Percentiles rank a stretch among this genome's conserved stretches.
Conservation (phyloP, 1,140 invertebrate genomes). For the Hylyphantes graminicola region DNA sequence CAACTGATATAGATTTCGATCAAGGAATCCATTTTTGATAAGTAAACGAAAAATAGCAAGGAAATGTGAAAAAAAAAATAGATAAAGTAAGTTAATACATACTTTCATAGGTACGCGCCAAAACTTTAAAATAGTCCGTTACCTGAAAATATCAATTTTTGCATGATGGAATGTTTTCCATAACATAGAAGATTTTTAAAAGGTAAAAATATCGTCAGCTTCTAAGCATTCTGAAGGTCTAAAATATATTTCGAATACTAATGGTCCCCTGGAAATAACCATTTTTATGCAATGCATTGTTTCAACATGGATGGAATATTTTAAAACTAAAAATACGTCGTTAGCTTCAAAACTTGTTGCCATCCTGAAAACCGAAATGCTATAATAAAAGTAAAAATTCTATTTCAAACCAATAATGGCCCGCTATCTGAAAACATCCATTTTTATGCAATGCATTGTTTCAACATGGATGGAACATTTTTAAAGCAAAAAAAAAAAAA, state of each 20-base stretch:
- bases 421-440: neutral
- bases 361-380: neutral
- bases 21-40: too few relatives aligned
- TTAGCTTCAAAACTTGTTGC: conserved; percentile 21
- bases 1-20: too few relatives aligned
- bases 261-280: neutral
- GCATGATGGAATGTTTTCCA: neutral
- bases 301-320: neutral
- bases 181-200: neutral
- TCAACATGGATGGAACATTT: neutral
- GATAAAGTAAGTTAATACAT: too few relatives aligned
- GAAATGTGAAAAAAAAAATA: too few relatives aligned
- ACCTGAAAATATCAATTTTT: too few relatives aligned
- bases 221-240: neutral
- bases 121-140: too few relatives aligned
- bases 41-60: too few relatives aligned
- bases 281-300: neutral
- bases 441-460: neutral
- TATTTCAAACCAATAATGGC: neutral
- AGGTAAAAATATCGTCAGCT: neutral
- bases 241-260: neutral
- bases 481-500: neutral
- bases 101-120: too few relatives aligned
- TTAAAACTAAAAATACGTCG: neutral
- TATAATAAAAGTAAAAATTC: too few relatives aligned